phyloP scores from a whole-genome alignment of 2,113 vertebrate genomes.

The Eurystomus gularis region DNA sequence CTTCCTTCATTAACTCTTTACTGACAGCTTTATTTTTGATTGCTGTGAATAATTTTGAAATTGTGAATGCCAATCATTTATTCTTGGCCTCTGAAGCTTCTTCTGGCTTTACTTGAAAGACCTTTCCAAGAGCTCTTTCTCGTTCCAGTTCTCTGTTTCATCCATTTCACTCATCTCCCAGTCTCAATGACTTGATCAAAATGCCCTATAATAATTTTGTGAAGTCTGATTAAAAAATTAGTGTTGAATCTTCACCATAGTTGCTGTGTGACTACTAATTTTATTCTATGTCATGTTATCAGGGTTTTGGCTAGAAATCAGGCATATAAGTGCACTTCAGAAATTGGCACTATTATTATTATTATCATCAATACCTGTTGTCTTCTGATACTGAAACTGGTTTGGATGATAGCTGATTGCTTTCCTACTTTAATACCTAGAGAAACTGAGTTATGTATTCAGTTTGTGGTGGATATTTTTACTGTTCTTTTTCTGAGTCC shows the following conservation, averaged over 20 bases:
- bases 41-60: background rate
- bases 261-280: background rate
- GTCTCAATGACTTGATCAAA: background rate
- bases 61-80: background rate
- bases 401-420: background rate
- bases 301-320: background rate
- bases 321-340: background rate
- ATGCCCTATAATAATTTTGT: background rate
- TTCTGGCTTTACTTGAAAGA: background rate
- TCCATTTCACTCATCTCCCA: background rate
- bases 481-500: background rate
- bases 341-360: background rate
- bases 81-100: background rate
- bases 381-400: background rate
- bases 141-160: background rate
- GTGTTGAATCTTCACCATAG: background rate
- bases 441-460: background rate
- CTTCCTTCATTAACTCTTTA: background rate
- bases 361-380: background rate
- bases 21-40: background rate
- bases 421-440: background rate
- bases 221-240: background rate
- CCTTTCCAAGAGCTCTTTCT: background rate
- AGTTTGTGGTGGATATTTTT: background rate
- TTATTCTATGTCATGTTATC: background rate